These are phyloP conservation scores for Lomographa bimaculata DNA, from an alignment of 2,888 invertebrate species.

Conservation along the genomic window DNA sequence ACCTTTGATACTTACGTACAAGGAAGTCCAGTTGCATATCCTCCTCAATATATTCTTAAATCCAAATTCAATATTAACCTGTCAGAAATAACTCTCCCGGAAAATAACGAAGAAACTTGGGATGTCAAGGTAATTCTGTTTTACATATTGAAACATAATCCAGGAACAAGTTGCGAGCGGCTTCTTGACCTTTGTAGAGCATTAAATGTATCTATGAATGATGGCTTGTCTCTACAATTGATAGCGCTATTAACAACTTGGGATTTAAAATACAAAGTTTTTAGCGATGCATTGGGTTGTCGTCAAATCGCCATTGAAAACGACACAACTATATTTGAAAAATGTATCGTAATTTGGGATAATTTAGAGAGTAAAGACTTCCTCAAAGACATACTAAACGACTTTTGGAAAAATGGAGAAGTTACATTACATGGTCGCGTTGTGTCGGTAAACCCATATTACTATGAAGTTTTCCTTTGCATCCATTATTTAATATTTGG, in stretches of 20 bases:
- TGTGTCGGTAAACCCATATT: constrained; percentile 74
- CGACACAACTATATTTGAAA: constrained; percentile 52
- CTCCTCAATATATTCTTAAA: constrained; percentile 68
- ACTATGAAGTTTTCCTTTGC: constrained; percentile 73
- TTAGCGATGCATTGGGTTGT: constrained; percentile 56
- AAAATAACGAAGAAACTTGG: constrained; percentile 74
- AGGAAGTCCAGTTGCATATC: constrained; percentile 54
- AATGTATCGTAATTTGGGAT: constrained; percentile 66
- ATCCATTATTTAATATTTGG: constrained; percentile 67
- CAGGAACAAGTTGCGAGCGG: constrained; percentile 56
- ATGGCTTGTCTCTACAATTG: constrained; percentile 69
- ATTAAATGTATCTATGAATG: constrained; percentile 62
- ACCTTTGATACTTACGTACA: constrained; percentile 51
- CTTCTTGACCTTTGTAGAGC: constrained; percentile 63
- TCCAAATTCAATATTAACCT: constrained; percentile 72
- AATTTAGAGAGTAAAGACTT: constrained; percentile 69
- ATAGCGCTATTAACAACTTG: constrained; percentile 67
- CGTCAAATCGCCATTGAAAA: constrained; percentile 55
- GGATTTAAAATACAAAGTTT: constrained; percentile 68
- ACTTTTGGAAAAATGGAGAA: constrained; percentile 79
- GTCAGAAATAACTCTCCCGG: constrained; percentile 67
- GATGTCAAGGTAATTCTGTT: constrained; percentile 74
- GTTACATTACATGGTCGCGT: constrained; percentile 68
- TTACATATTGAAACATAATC: constrained; percentile 65
- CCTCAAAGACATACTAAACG: constrained; percentile 63